Evolutionary conservation across 2,888 invertebrate genomes (phyloP).

Genomic region (Morpho deidamia): DNA sequence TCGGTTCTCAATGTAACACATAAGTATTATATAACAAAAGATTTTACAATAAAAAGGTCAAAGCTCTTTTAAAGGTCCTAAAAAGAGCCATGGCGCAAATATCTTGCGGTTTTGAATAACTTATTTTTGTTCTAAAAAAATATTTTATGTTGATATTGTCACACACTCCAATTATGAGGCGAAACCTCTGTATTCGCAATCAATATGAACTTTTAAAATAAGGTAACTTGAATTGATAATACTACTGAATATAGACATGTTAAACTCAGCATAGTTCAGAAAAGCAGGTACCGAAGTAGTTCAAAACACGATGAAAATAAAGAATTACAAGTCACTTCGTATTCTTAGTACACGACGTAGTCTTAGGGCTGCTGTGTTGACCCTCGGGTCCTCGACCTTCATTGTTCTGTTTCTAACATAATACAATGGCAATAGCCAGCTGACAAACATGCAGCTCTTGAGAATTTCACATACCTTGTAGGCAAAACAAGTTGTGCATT

Average conservation of each 20-base stretch:
- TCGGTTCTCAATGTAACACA: no score
- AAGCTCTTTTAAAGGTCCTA: no score
- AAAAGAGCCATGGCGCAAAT: no score
- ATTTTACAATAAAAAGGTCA: no score
- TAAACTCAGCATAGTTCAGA: not conserved
- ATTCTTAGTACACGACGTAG: slow-evolving; percentile 26
- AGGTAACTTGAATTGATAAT: no score
- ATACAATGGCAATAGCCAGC: slow-evolving; percentile 47
- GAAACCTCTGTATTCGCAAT: no score
- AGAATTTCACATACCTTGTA: slow-evolving; percentile 2
- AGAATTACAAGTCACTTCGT: slow-evolving; percentile 14
- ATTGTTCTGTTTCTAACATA: slow-evolving; percentile 61
- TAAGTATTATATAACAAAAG: no score
- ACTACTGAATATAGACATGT: not conserved
- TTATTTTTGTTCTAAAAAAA: no score
- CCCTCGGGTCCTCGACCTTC: slow-evolving; percentile 68
- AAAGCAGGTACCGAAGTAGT: not conserved
- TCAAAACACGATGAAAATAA: slow-evolving; percentile 13
- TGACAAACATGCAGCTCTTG: slow-evolving; percentile 10
- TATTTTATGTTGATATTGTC: no score
- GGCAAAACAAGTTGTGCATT: not conserved
- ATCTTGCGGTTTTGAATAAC: no score
- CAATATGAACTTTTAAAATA: no score
- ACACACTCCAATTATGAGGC: no score
- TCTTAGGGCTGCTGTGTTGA: slow-evolving; percentile 44